These are phyloP conservation scores for Pardalotus punctatus DNA, from an alignment of 2,113 vertebrate genomes.

Conservation along the genomic window DNA sequence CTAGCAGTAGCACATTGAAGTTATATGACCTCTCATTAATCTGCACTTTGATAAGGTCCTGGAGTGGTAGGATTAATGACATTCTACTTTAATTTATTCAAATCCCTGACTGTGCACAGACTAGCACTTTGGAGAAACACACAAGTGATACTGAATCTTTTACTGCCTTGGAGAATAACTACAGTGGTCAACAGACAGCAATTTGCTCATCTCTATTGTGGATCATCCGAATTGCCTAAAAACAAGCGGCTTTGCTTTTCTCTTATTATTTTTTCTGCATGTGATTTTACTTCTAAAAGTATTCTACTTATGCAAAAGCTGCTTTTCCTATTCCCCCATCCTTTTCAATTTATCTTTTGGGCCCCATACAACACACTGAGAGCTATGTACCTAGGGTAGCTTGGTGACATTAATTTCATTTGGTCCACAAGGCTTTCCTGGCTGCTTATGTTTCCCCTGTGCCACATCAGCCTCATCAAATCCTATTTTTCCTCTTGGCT, in stretches of 20 bases:
- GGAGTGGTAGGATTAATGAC: slow-evolving; percentile 27
- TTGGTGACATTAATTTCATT: not conserved
- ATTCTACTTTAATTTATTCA: slow-evolving; percentile 50
- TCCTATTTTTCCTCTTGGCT: slow-evolving; percentile 16
- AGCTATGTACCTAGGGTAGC: not conserved
- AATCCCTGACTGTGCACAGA: not conserved
- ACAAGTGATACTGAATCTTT: not conserved
- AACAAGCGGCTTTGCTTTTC: not conserved
- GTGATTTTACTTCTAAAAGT: not conserved
- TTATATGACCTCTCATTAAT: slow-evolving; percentile 47
- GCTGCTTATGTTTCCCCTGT: not conserved
- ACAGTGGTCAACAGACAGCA: not conserved
- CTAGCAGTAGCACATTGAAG: not conserved
- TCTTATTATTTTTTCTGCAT: not conserved
- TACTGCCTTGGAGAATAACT: not conserved
- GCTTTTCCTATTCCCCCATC: not conserved
- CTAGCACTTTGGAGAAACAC: not conserved
- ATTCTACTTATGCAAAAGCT: not conserved
- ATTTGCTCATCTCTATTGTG: not conserved
- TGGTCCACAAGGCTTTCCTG: not conserved
- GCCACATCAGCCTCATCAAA: not conserved
- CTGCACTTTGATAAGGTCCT: slow-evolving; percentile 41
- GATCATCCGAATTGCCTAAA: not conserved
- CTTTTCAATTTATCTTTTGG: not conserved
- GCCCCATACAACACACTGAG: not conserved